Evolutionary conservation across 2,797 vertebrate species (phyloP).

Genomic region (Lepidocolaptes lacrymiger): DNA sequence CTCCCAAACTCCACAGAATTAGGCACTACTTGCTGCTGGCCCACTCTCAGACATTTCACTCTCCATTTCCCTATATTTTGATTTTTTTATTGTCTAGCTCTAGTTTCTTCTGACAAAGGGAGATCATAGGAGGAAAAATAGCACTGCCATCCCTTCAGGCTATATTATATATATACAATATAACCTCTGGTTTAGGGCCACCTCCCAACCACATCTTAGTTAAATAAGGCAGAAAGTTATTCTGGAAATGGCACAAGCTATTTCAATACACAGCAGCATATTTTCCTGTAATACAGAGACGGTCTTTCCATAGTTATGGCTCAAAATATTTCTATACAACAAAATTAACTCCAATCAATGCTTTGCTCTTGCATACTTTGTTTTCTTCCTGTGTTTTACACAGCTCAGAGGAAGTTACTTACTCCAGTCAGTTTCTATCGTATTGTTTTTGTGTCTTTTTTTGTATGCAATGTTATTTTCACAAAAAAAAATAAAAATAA

Average conservation of each 20-base stretch:
- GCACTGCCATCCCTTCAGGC: background rate
- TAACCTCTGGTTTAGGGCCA: background rate
- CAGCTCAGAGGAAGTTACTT: background rate
- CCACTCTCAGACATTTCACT: background rate
- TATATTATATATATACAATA: background rate
- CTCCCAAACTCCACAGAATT: background rate
- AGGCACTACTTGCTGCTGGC: background rate
- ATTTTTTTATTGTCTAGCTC: background rate
- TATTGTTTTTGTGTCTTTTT: background rate
- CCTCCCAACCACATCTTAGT: background rate
- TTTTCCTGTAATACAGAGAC: background rate
- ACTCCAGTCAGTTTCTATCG: background rate
- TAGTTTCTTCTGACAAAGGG: background rate
- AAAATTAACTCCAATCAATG: background rate
- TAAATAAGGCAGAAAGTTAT: accelerated
- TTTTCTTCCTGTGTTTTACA: background rate
- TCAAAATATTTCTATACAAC: background rate
- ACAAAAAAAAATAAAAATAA: background rate
- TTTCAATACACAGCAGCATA: background rate
- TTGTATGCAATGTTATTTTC: background rate
- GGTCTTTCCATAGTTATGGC: background rate
- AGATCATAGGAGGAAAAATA: background rate
- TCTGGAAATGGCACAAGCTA: background rate
- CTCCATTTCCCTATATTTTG: accelerated
- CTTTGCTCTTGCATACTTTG: background rate